Evolutionary conservation across 1,140 invertebrate species (phyloP).

Genomic region (Globodera rostochiensis): DNA sequence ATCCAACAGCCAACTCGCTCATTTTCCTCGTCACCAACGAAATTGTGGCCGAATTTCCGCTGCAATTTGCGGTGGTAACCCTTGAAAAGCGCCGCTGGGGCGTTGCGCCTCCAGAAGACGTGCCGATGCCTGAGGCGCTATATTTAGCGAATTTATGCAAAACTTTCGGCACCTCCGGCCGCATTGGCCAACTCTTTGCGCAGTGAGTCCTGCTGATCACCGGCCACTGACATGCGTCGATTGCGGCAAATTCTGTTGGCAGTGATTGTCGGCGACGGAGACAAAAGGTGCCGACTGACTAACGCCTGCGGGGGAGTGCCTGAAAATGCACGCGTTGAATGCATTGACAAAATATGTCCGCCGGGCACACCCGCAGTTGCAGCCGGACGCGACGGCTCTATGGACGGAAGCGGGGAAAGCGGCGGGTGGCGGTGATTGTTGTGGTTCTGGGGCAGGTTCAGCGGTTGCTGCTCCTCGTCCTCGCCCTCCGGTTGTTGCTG

Average conservation of each 20-base stretch:
- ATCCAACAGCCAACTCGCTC: constrained; percentile 31
- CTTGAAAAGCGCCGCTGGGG: not conserved
- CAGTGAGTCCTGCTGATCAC: constrained; percentile 9
- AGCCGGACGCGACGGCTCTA: not conserved
- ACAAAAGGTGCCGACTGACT: not conserved
- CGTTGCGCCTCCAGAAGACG: not conserved
- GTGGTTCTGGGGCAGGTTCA: no score
- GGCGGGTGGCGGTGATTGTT: no score
- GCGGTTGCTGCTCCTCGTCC: no score
- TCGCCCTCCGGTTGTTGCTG: no score
- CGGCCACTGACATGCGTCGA: constrained; percentile 8
- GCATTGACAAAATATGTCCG: no score
- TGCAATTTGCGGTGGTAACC: not conserved
- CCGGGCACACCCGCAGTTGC: no score
- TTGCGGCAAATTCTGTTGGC: not conserved
- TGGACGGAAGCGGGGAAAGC: not conserved
- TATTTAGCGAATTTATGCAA: no score
- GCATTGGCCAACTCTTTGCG: not conserved
- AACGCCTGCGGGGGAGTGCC: no score
- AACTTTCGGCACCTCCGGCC: not conserved
- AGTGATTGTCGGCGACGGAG: not conserved
- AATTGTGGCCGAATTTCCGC: not conserved
- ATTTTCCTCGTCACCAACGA: constrained; percentile 21
- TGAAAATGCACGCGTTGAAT: not conserved
- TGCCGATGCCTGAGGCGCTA: not conserved